Conservation (phyloP, 2,797 vertebrate genomes). For the Steatocranus sp. region DNA sequence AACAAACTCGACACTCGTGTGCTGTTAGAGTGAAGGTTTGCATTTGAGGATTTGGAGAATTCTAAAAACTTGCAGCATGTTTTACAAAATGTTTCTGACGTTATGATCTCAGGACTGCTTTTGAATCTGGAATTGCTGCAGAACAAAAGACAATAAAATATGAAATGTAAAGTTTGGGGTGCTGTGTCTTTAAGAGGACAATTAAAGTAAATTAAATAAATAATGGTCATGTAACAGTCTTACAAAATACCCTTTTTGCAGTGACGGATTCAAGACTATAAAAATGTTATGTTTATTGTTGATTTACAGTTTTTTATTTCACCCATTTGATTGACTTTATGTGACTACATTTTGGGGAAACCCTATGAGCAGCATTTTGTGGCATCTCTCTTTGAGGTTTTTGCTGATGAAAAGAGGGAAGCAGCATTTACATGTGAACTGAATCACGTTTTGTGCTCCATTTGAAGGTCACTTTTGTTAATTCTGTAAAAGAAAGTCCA, state of each 20-base stretch:
- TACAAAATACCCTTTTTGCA: background rate
- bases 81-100: accelerated
- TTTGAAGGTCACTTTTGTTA: background rate
- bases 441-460: background rate
- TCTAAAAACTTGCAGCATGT: accelerated
- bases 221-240: background rate
- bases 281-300: background rate
- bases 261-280: background rate
- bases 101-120: background rate
- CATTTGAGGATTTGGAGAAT: background rate
- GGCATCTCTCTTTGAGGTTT: background rate
- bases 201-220: background rate
- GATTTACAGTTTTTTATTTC: background rate
- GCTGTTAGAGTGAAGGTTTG: background rate
- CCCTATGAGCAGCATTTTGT: background rate
- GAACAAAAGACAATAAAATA: background rate
- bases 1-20: background rate
- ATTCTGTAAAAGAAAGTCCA: background rate
- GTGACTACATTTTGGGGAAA: no score
- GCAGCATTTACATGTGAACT: background rate
- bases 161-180: background rate
- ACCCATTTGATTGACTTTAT: background rate
- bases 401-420: background rate
- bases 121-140: background rate
- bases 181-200: background rate